A percentile compares a stretch with the other conserved stretches of the same genome.
Conservation (phyloP, 2,113 vertebrate genomes). For the Danionella cerebrum region DNA sequence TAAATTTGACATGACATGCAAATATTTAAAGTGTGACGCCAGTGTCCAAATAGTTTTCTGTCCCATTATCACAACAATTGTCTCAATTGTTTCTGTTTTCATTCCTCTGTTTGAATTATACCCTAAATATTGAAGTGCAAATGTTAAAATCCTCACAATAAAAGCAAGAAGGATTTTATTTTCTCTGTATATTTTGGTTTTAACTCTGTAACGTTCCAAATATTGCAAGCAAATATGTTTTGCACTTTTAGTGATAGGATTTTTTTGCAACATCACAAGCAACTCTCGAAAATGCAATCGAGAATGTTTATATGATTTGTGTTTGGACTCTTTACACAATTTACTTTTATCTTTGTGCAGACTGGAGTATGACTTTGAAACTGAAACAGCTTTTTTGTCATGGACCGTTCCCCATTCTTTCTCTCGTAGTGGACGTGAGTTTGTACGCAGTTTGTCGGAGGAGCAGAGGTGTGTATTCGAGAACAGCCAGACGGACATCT, state of each 20-base stretch:
- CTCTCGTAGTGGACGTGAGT: constrained; percentile 59
- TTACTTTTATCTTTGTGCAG: too few relatives aligned
- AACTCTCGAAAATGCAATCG: too few relatives aligned
- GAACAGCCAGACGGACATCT: constrained; percentile 79
- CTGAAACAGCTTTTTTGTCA: too few relatives aligned
- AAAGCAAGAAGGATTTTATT: too few relatives aligned
- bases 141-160: not conserved
- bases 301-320: too few relatives aligned
- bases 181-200: not conserved
- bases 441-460: constrained; percentile 67
- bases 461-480: constrained; percentile 76
- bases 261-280: too few relatives aligned
- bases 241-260: too few relatives aligned
- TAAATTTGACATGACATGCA: not conserved
- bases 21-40: not conserved
- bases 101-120: not conserved
- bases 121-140: not conserved
- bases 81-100: not conserved
- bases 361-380: too few relatives aligned
- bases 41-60: not conserved
- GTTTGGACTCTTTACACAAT: too few relatives aligned
- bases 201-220: too few relatives aligned
- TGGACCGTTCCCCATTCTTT: too few relatives aligned
- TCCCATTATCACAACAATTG: not conserved
- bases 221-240: too few relatives aligned